Base-by-base conservation (phyloP, 2,797 vertebrate genomes). In the Percopsis omiscomaycus region DNA sequence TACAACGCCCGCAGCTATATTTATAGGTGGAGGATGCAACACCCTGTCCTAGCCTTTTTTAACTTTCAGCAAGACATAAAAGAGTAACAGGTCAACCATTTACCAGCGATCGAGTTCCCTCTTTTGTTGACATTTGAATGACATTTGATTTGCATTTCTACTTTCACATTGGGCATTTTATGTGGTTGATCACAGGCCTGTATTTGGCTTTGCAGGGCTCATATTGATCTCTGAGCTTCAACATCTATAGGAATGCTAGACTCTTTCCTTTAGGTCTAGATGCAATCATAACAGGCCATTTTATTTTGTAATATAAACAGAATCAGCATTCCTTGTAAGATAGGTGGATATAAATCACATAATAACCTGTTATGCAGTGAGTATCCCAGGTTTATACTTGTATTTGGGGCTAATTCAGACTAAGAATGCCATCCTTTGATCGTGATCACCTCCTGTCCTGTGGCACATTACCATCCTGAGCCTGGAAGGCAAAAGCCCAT, bases 401-500 rank as follows among this genome's bases (percentile, higher is more conserved):
- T 84, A 68, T 72, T 59, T 48, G 14, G 53, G 3, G 58, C 68
- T 66, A 55, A 12, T 59, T 30, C 66, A 66, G 73, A 63, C 75
- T 77, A 84, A 89, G 86, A 89, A 88, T 64, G 86, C 66, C 79
- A 67, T 58, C 58, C 84, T 90, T 86, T 89, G 87, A 89, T 88
- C 67, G 60, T 77, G 76, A 77, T 78, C 84, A 71, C 82, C 78
- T 84, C 80, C 83, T 77, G 83, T 73, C 79, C 84, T 77, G 83
- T 73, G 85, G 56, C 87, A 87, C 84, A 89, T 89, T 89, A 88
- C 88, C 89, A 89, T 89, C 88, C 89, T 71, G 78, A 86, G 84
- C 86, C 82, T 82, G 84, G 58, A 69, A 82, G 77, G 79, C 79
- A 87, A 89, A 86, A 80, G 83, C 83, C 84, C 87, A 84, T 89